These are phyloP conservation scores for Etheostoma spectabile DNA, from an alignment of 2,113 vertebrate genomes.

Conservation along the genomic window DNA sequence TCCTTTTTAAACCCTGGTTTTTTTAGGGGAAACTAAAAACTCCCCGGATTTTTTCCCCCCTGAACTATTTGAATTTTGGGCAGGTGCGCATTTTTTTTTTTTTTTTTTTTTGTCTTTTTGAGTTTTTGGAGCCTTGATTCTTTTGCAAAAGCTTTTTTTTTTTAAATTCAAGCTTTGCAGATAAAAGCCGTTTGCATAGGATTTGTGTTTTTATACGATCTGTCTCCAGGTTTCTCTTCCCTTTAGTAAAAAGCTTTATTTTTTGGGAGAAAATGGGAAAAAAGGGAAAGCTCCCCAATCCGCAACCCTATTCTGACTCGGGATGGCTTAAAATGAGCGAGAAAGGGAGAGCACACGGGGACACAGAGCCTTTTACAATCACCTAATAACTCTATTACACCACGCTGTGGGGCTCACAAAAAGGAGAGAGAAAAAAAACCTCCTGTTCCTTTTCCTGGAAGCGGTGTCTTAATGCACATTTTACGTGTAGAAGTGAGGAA, in stretches of 20 bases:
- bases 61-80: slow-evolving; percentile 82
- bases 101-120: slow-evolving; percentile 58
- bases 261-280: slow-evolving; percentile 49
- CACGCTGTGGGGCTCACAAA: slow-evolving; percentile 80
- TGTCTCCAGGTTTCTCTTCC: slow-evolving; percentile 70
- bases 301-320: slow-evolving; percentile 86
- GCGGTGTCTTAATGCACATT: slow-evolving; percentile 84
- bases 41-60: slow-evolving; percentile 75
- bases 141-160: slow-evolving; percentile 56
- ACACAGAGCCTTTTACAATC: slow-evolving; percentile 85
- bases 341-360: slow-evolving; percentile 78
- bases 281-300: slow-evolving; percentile 66
- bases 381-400: slow-evolving; percentile 88
- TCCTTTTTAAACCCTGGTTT: slow-evolving; percentile 81
- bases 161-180: slow-evolving; percentile 73
- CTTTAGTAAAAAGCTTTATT: no score
- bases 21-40: slow-evolving; percentile 85
- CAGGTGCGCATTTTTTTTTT: slow-evolving; percentile 78
- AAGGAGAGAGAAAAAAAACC: slow-evolving; percentile 56
- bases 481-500: slow-evolving; percentile 87
- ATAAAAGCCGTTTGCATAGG: slow-evolving; percentile 73
- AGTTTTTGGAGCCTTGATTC: slow-evolving; percentile 75
- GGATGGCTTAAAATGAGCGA: slow-evolving; percentile 81
- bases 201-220: slow-evolving; percentile 83
- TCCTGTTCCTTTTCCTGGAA: slow-evolving; percentile 84